Base-by-base conservation (phyloP, 2,113 vertebrate genomes). In the Bos javanicus region DNA sequence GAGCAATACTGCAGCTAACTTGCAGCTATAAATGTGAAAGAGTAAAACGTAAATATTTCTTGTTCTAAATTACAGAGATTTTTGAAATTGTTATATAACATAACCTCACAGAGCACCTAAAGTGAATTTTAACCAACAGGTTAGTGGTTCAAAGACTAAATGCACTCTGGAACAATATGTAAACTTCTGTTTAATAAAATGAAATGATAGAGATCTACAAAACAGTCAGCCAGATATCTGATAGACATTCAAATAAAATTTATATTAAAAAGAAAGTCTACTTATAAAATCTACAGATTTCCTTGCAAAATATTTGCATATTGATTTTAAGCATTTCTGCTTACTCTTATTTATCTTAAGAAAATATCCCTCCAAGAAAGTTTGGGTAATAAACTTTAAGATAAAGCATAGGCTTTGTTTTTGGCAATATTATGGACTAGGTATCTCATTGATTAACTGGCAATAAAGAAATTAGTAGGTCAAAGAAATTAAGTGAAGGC, bases 271-370 rank as follows among this genome's bases (percentile, higher is more conserved):
- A 86, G 13, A n/a, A 80, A 81, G 11, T 67, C 16, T 87, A 33
- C 43, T 87, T 88, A 56, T 78, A 95, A 96, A 88, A 88, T 91
- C 48, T 95, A 56, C 23, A 87, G 36, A 60, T 96, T 91, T 93
- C 7, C 30, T 90, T 92, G 33, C 26, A 85, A 78, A 74, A 82
- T 82, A 81, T 92, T 46, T 94, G 11, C 25, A 43, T 87, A 54
- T 39, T 91, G 33, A 95, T 54, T 94, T 96, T 95, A 95, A 92
- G 56, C 80, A 62, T 85, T 94, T 97, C 43, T 86, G 12, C 89
- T 85, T 64, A 86, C 43, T 94, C n/a, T 33, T 91, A 17, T 46
- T 89, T 94, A 16, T 89, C 48, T 81, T 92, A 57, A 91, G 90
- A 25, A 59, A 87, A 62, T 71, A 86, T 59, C 17, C 30, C 5